Conservation (phyloP, 2,888 invertebrate species). For the Agonopterix heracliana region DNA sequence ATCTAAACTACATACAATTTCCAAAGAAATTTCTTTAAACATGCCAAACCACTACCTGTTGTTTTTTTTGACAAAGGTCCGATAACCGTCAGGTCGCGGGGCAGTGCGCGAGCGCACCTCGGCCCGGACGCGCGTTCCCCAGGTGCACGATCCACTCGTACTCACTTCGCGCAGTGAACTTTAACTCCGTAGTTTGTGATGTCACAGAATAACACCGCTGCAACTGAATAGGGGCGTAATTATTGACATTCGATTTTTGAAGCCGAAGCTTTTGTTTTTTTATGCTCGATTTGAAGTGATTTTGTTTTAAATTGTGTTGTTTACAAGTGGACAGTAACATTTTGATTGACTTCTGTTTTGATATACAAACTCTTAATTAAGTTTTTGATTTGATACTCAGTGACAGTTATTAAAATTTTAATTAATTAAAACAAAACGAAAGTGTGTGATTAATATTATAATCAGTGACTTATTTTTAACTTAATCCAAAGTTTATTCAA, state of each 20-base stretch:
- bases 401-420: too few species aligned
- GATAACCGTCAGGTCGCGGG: constrained; percentile 43
- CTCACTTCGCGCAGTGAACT: neutral
- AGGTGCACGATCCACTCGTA: constrained; percentile 9
- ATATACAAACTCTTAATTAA: too few species aligned
- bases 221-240: neutral
- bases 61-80: constrained; percentile 57
- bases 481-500: neutral
- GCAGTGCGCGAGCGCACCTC: constrained; percentile 58
- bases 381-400: too few species aligned
- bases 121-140: constrained; percentile 45
- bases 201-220: neutral
- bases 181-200: neutral
- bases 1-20: neutral
- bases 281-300: too few species aligned
- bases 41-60: constrained; percentile 35
- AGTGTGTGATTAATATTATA: too few species aligned
- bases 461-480: neutral
- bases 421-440: too few species aligned
- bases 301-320: neutral
- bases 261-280: neutral
- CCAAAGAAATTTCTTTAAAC: neutral
- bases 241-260: neutral
- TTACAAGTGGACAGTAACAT: neutral
- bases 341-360: neutral